A percentile compares a stretch with the other conserved stretches of the same genome.
These are phyloP conservation scores for Andinoacara biseriatus DNA, from an alignment of 2,113 vertebrate genomes.

Conservation along the genomic window DNA sequence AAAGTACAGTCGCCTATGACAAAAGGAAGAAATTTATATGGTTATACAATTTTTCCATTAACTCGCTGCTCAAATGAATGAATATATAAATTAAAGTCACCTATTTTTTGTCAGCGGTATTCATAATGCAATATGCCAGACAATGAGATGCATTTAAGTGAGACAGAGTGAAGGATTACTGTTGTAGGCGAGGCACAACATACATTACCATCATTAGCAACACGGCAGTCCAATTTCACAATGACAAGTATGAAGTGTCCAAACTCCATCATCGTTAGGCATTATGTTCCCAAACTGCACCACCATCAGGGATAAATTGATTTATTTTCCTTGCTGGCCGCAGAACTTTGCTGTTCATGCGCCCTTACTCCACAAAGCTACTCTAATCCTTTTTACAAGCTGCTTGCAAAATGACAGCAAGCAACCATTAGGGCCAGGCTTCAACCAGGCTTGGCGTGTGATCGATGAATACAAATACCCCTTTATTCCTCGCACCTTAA, in stretches of 20 bases:
- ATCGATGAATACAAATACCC: slow-evolving; percentile 74
- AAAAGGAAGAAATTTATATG: slow-evolving; percentile 53
- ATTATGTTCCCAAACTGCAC: slow-evolving; percentile 70
- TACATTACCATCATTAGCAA: slow-evolving; percentile 79
- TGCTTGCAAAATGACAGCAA: slow-evolving; percentile 75
- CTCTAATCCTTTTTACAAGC: slow-evolving; percentile 74
- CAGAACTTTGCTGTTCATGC: slow-evolving; percentile 74
- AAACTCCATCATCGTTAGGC: slow-evolving; percentile 81
- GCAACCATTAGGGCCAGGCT: slow-evolving; percentile 69
- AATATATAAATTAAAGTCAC: slow-evolving; percentile 70
- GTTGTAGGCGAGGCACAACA: slow-evolving; percentile 69
- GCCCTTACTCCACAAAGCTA: slow-evolving; percentile 49
- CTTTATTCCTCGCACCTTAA: slow-evolving; percentile 72
- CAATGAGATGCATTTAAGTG: slow-evolving; percentile 79
- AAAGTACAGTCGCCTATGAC: slow-evolving; percentile 92
- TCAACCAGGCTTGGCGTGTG: slow-evolving; percentile 62
- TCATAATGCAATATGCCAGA: slow-evolving; percentile 77
- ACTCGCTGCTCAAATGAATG: slow-evolving; percentile 69
- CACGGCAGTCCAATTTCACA: slow-evolving; percentile 77
- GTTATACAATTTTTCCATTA: slow-evolving; percentile 69
- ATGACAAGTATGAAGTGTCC: slow-evolving; percentile 81
- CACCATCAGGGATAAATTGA: slow-evolving; percentile 75
- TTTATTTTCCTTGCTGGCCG: slow-evolving; percentile 73
- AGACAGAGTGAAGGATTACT: slow-evolving; percentile 79
- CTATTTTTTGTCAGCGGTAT: slow-evolving; percentile 47